phyloP scores from a whole-genome alignment of 2,888 invertebrate genomes.

The Achlya flavicornis region DNA sequence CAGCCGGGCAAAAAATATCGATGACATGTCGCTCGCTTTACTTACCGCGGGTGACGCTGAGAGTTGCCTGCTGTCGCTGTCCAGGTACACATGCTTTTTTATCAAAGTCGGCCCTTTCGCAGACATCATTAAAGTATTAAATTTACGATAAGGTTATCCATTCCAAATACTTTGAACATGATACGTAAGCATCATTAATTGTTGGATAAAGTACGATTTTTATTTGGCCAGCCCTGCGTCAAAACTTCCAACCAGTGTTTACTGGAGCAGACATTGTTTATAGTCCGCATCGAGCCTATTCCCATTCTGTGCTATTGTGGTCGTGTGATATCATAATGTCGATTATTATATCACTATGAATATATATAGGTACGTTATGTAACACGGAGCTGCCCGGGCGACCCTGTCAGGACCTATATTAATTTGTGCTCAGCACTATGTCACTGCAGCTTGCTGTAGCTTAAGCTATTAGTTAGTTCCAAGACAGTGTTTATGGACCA shows the following conservation, averaged over 20 bases:
- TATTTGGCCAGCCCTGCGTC: neutral
- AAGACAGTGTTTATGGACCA: slow-evolving; percentile 28
- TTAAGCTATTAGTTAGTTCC: slow-evolving; percentile 25
- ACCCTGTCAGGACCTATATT: neutral
- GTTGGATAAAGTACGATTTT: neutral
- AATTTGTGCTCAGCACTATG: slow-evolving; percentile 5
- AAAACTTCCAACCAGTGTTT: neutral
- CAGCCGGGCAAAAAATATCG: slow-evolving; percentile 77
- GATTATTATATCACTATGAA: slow-evolving; percentile 13
- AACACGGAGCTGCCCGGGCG: slow-evolving; percentile 7
- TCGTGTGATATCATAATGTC: slow-evolving; percentile 24
- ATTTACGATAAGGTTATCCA: slow-evolving; percentile 70
- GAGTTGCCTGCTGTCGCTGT: slow-evolving; percentile 53
- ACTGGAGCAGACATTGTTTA: slow-evolving; percentile 6
- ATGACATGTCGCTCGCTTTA: slow-evolving; percentile 72
- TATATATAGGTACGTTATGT: slow-evolving; percentile 6
- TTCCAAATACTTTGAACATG: slow-evolving; percentile 50
- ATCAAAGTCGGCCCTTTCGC: slow-evolving; percentile 62
- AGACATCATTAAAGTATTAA: slow-evolving; percentile 79
- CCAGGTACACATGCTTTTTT: slow-evolving; percentile 65
- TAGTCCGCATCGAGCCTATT: slow-evolving; percentile 19
- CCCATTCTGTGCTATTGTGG: slow-evolving; percentile 11
- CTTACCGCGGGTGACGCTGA: slow-evolving; percentile 59
- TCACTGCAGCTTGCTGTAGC: slow-evolving; percentile 12
- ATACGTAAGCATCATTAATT: slow-evolving; percentile 23